Base-by-base conservation (phyloP, 2,888 invertebrate genomes). In the Chouioia cunea region DNA sequence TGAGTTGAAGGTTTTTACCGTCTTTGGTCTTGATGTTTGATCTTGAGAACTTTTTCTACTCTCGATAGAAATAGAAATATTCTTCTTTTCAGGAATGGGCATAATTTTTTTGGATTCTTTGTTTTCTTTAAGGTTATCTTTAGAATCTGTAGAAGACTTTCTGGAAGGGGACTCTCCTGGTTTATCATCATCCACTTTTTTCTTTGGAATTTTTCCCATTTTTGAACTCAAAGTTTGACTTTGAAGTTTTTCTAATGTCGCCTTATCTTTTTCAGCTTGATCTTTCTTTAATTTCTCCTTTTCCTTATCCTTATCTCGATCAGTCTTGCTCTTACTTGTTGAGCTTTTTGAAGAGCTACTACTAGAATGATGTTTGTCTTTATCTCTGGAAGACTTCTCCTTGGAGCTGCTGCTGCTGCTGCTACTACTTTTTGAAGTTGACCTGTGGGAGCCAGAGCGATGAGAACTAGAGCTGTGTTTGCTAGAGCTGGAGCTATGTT, bases 1-100 rank as follows among this genome's bases (percentile, higher is more conserved):
- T 0, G 95, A 94, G 86, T 95, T 92, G 83, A 93, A 95, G 16
- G 94, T 93, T 89, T 97, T 97, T 0, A 96, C 97, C 48, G 97
- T 97, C 87, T 95, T 95, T 4, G 95, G 93, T 79, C 96, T 88
- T 65, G 88, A 90, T 14, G 90, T 89, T 63, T 91, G 89, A 76
- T 91, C 91, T 72, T 89, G 89, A 14, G 81, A 79, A 77, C 81
- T 84, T 85, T 93, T 93, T 73, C 93, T 88, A 66, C 92, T 91
- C 88, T 94, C 94, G 77, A 94, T 93, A 0, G 94, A 93, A 84
- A 94, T 93, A 2, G 93, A 93, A 48, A 92, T 91, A 77, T 93
- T 93, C 77, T 92, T 92, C 80, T 89, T 89, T 78, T 90, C 86
- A 81, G 80, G 81, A 36, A 78, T 60, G 2, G 74, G 56, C 15